Evolutionary conservation across 2,888 invertebrate genomes (phyloP).

Genomic region (Petrolisthes manimaculis): DNA sequence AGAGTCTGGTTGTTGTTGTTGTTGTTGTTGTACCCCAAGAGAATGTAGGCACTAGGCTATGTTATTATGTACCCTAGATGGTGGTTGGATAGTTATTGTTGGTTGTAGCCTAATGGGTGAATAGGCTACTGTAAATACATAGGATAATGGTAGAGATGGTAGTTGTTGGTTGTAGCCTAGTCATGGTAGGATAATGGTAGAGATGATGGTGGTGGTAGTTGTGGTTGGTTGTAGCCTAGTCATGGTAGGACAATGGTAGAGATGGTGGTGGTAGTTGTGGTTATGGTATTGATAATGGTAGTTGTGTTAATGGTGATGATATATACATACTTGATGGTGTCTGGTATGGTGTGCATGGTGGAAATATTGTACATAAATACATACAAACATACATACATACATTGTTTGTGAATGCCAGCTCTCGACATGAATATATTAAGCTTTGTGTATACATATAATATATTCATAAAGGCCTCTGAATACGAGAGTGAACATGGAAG

Average conservation of each 20-base stretch:
- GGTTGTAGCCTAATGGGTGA: too few relatives aligned
- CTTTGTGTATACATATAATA: too few relatives aligned
- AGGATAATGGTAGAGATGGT: too few relatives aligned
- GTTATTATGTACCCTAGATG: too few relatives aligned
- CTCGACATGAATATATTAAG: too few relatives aligned
- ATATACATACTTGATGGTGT: too few relatives aligned
- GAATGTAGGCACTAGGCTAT: background rate
- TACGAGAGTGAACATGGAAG: too few relatives aligned
- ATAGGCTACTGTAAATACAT: too few relatives aligned
- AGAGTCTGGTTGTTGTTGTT: background rate
- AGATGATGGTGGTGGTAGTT: background rate
- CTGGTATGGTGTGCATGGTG: background rate
- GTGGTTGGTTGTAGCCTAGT: too few relatives aligned
- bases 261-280: background rate
- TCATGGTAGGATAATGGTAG: background rate
- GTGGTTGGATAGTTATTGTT: too few relatives aligned
- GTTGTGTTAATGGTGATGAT: constrained; percentile 10
- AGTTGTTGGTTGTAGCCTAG: too few relatives aligned
- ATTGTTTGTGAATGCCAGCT: background rate
- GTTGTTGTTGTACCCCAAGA: background rate
- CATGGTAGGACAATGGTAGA: background rate
- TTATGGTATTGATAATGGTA: background rate
- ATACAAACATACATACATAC: constrained; percentile 12
- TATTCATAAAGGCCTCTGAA: too few relatives aligned
- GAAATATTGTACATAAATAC: constrained; percentile 12